Conservation (phyloP, 1,140 invertebrate genomes). For the Armadillidium nasatum region DNA sequence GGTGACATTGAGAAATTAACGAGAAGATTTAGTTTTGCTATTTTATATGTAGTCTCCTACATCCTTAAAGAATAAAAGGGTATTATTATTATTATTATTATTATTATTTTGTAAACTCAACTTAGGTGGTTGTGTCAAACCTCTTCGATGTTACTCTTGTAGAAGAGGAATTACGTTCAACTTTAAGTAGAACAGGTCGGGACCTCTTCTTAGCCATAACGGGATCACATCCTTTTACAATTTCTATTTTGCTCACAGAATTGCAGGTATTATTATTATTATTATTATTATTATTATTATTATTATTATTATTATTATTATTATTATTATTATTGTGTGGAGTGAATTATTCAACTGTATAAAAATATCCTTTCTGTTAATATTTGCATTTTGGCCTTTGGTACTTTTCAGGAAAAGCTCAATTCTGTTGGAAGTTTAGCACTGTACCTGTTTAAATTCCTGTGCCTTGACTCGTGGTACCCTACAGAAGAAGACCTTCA, state of each 20-base stretch:
- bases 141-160: slow-evolving; percentile 49
- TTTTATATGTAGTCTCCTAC: too few relatives aligned
- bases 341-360: too few relatives aligned
- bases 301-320: too few relatives aligned
- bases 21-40: too few relatives aligned
- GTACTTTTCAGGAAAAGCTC: slow-evolving; percentile 39
- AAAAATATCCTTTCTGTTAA: too few relatives aligned
- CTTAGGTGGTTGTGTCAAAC: slow-evolving; percentile 33
- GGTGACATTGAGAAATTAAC: too few relatives aligned
- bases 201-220: slow-evolving; percentile 67
- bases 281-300: too few relatives aligned
- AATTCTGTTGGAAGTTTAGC: slow-evolving; percentile 46
- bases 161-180: slow-evolving; percentile 64
- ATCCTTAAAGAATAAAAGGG: too few relatives aligned
- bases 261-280: slow-evolving; percentile 26
- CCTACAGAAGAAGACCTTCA: slow-evolving; percentile 63
- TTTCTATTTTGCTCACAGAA: slow-evolving; percentile 63
- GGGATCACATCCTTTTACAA: slow-evolving; percentile 62
- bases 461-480: slow-evolving; percentile 66
- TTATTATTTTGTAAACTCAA: too few relatives aligned
- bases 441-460: slow-evolving; percentile 68
- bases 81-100: too few relatives aligned
- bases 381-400: too few relatives aligned
- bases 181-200: slow-evolving; percentile 67
- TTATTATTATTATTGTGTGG: too few relatives aligned